Evolutionary conservation across 2,797 vertebrate genomes (phyloP).

Genomic region (Scolopax rusticola): DNA sequence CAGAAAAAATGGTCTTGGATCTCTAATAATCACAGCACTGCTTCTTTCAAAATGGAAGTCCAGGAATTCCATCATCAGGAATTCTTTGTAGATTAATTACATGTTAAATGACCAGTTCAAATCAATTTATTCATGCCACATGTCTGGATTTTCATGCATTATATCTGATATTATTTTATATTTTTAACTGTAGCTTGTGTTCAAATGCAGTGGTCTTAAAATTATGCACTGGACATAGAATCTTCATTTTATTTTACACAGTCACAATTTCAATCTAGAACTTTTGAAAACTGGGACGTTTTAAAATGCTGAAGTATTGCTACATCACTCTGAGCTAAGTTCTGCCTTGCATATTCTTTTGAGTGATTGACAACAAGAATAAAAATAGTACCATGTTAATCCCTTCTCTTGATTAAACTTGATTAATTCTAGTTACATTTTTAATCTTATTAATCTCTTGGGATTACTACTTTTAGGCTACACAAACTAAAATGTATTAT

Average conservation of each 20-base stretch:
- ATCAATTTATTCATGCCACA: neutral
- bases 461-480: conserved; percentile 4
- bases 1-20: neutral
- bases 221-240: neutral
- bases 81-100: neutral
- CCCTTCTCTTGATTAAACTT: neutral
- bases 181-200: neutral
- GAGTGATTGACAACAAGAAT: conserved; percentile 1
- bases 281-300: neutral
- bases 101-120: neutral
- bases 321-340: neutral
- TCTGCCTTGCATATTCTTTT: neutral
- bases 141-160: neutral
- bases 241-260: neutral
- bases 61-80: neutral
- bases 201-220: neutral
- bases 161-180: neutral
- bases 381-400: conserved; percentile 13
- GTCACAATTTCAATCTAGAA: neutral
- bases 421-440: conserved; percentile 34
- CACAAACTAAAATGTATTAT: neutral
- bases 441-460: conserved; percentile 39
- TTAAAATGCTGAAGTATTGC: neutral
- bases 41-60: neutral
- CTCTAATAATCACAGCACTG: neutral